Evolutionary conservation across 2,888 invertebrate genomes (phyloP).

Genomic region (Tridacna crocea): DNA sequence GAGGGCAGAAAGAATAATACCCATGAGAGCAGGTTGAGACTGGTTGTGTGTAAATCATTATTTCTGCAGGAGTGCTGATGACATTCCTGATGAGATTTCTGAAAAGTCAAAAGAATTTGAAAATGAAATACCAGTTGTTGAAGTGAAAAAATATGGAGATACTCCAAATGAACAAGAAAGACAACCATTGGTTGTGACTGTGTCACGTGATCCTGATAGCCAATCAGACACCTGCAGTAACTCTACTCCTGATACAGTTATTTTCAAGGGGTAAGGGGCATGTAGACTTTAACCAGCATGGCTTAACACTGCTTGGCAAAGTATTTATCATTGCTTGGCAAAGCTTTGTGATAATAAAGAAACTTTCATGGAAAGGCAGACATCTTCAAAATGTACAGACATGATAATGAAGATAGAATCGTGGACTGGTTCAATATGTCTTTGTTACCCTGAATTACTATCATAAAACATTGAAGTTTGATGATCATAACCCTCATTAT

Average conservation of each 20-base stretch:
- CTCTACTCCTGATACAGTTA: slow-evolving; percentile 74
- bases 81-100: slow-evolving; percentile 24
- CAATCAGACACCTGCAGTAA: slow-evolving; percentile 68
- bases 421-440: too few relatives aligned
- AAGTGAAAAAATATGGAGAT: background rate
- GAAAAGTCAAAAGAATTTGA: slow-evolving; percentile 18
- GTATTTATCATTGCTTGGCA: too few relatives aligned
- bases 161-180: slow-evolving; percentile 15
- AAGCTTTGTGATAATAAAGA: too few relatives aligned
- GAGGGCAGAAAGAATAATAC: too few relatives aligned
- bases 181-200: slow-evolving; percentile 12
- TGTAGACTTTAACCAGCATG: slow-evolving; percentile 23
- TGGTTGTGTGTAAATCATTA: background rate
- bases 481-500: too few relatives aligned
- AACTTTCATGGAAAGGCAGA: too few relatives aligned
- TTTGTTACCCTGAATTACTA: too few relatives aligned
- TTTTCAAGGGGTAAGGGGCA: slow-evolving; percentile 69
- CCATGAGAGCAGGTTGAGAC: too few relatives aligned
- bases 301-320: background rate
- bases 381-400: too few relatives aligned
- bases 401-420: too few relatives aligned
- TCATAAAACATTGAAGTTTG: too few relatives aligned
- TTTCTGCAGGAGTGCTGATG: background rate
- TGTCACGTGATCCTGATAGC: slow-evolving; percentile 61
- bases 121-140: background rate